These are phyloP conservation scores for Littorina saxatilis DNA, from an alignment of 1,140 invertebrate genomes.

Conservation along the genomic window DNA sequence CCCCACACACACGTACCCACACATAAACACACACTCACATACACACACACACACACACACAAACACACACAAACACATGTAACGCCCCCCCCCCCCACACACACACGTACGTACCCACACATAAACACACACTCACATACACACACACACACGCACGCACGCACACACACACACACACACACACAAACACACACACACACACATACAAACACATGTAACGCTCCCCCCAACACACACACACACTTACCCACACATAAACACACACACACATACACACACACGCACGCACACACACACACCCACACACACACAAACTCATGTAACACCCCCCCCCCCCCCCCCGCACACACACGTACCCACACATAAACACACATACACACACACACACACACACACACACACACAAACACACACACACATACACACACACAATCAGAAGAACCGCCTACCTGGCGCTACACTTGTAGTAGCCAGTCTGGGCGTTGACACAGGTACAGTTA, in stretches of 20 bases:
- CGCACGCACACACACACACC: too few relatives aligned
- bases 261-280: too few relatives aligned
- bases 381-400: too few relatives aligned
- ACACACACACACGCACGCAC: background rate
- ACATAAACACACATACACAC: background rate
- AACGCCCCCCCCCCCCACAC: too few relatives aligned
- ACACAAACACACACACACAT: background rate
- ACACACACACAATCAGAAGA: background rate
- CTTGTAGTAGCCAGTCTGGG: constrained; percentile 57
- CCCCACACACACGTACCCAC: too few relatives aligned
- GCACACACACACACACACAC: background rate
- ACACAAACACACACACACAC: background rate
- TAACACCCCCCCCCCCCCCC: too few relatives aligned
- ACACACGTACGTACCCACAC: too few relatives aligned
- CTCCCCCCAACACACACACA: background rate
- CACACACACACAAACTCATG: background rate
- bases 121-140: constrained; percentile 1
- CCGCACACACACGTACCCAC: background rate
- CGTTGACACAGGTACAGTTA: constrained; percentile 65
- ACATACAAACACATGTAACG: background rate
- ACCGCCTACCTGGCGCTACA: constrained; percentile 60
- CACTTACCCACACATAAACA: background rate
- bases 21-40: too few relatives aligned
- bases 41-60: too few relatives aligned
- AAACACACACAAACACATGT: too few relatives aligned